Conservation (phyloP, 2,797 vertebrate genomes). For the Mus minutoides region DNA sequence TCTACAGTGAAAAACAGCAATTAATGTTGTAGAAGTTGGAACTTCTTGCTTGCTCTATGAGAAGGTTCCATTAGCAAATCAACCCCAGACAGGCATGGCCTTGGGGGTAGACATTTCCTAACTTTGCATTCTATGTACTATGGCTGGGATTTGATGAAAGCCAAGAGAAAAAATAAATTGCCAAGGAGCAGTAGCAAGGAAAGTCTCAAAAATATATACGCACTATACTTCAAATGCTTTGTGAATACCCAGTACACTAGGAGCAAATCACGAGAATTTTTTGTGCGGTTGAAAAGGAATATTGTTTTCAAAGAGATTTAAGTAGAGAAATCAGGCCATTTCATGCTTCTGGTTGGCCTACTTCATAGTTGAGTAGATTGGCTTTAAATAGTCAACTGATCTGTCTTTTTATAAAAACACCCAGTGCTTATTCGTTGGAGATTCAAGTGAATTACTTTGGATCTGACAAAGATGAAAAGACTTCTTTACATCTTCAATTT, state of each 20-base stretch:
- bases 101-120: constrained; percentile 55
- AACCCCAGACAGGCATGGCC: constrained; percentile 71
- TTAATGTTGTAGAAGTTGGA: constrained; percentile 80
- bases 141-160: constrained; percentile 76
- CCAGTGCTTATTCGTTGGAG: constrained; percentile 72
- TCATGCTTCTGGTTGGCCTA: constrained; percentile 77
- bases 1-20: constrained; percentile 81
- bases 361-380: constrained; percentile 77
- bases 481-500: constrained; percentile 72
- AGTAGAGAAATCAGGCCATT: constrained; percentile 66
- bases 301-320: constrained; percentile 81
- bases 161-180: constrained; percentile 79
- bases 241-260: constrained; percentile 75
- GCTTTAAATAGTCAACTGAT: constrained; percentile 71
- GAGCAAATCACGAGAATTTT: constrained; percentile 77
- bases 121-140: constrained; percentile 4
- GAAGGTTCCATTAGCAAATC: constrained; percentile 77
- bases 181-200: constrained; percentile 70
- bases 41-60: constrained; percentile 80
- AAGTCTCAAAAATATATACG: constrained; percentile 75
- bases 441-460: constrained; percentile 77
- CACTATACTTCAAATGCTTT: constrained; percentile 76
- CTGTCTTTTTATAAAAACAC: constrained; percentile 77
- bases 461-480: constrained; percentile 78
- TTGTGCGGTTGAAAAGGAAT: constrained; percentile 71